A percentile compares a stretch with the other conserved stretches of the same genome.
phyloP scores from a whole-genome alignment of 2,797 vertebrate species.

The Cirrhinus molitorella region DNA sequence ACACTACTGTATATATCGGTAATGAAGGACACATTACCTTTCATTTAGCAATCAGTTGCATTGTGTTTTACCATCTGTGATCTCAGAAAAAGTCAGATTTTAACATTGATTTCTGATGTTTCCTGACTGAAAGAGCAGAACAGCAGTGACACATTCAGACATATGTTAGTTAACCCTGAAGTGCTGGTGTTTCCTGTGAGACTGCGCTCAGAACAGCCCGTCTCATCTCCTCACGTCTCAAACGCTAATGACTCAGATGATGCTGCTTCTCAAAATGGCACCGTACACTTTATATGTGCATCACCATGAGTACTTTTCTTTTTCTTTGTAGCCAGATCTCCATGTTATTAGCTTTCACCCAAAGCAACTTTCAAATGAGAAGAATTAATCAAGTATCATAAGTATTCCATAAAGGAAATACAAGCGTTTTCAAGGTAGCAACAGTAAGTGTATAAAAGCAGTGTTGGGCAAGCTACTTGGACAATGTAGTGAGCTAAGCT shows the following conservation, averaged over 20 bases:
- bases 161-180: conserved; percentile 4
- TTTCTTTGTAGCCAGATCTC: neutral
- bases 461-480: too few relatives aligned
- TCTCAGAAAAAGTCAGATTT: neutral
- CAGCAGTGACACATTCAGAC: neutral
- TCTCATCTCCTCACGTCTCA: conserved; percentile 20
- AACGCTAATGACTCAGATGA: conserved; percentile 30
- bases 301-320: neutral
- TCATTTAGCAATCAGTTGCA: conserved; percentile 2
- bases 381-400: neutral
- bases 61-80: neutral
- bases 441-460: neutral
- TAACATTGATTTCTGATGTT: neutral
- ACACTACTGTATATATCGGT: neutral
- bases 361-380: neutral
- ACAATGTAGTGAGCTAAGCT: too few relatives aligned
- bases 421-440: neutral
- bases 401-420: neutral
- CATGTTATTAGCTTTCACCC: neutral
- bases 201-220: neutral
- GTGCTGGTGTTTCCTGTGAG: conserved; percentile 3
- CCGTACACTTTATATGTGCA: neutral
- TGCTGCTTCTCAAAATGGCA: conserved; percentile 29
- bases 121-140: neutral
- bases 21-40: neutral